Evolutionary conservation across 1,140 invertebrate species (phyloP), one percentile per base, ranked within the genome.

Genomic region (Eupeodes corollae): DNA sequence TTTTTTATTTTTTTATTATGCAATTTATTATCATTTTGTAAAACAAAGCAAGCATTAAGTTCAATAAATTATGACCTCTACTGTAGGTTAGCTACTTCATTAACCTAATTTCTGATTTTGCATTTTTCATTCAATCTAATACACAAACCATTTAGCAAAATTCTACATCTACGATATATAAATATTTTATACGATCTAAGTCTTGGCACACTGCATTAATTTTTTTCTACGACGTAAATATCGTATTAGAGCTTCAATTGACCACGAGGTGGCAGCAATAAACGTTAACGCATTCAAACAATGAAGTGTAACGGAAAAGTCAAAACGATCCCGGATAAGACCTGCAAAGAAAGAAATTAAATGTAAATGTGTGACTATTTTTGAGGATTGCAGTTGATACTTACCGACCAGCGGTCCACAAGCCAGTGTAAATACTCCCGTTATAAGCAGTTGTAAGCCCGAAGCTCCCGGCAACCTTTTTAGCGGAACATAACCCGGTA

Each of bases 261-360:
- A 68, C 79, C 79, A 83, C 1, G 73, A 73, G 10, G 75, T 63
- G 0, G 74, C 74, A 0, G 78, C 78, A 1, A 75, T 46, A 56
- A 75, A 80, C 1, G 78, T 78, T 47, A 79, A 69, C 13, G 79
- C 70, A 45, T 83, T 80, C 0, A 82, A 61, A 52, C 73, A 75
- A 53, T 83, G 79, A 42, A 82, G 52, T 6, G 75, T 74, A 10
- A 79, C 65, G 8, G 73, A 59, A 40, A 79, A 80, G 50, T 75
- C 67, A 14, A 69, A 69, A 1, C 68, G 67, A 57, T 80, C 79
- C 49, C 77, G 71, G 6, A 82, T 74, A 65, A 74, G 74, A 46
- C 75, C 77, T 78, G 50, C 6, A 68, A 21, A 50, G 15, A 42
- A 37, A 18, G 32, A 34, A 31, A 16, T 8, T 21, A 3, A 33